Evolutionary conservation across 2,113 vertebrate species (phyloP).

Genomic region (Ptychochromis oligacanthus): DNA sequence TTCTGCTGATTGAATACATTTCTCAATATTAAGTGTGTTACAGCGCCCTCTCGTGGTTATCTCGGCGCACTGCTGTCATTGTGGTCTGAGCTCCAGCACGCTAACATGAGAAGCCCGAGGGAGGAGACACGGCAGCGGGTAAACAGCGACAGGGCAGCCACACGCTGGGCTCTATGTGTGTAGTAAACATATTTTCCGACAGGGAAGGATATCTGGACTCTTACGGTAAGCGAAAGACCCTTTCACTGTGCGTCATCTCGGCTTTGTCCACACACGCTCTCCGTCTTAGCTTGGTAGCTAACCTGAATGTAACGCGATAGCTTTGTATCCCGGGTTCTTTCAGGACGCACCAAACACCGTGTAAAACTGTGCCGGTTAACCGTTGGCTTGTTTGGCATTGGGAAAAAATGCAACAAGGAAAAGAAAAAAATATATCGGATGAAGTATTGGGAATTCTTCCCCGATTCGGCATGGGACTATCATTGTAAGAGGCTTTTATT

Average conservation of each 20-base stretch:
- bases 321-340: neutral
- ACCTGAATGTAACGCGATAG: neutral
- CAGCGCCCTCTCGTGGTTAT: conserved; percentile 22
- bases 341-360: neutral
- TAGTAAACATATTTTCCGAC: neutral
- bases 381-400: neutral
- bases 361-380: neutral
- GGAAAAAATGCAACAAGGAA: accelerated
- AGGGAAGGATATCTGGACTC: neutral
- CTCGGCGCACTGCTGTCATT: neutral
- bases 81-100: neutral
- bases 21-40: neutral
- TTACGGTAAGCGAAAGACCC: conserved; percentile 22
- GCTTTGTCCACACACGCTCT: neutral
- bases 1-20: neutral
- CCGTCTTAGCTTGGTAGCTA: conserved; percentile 36
- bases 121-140: conserved; percentile 17
- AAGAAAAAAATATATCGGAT: accelerated
- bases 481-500: neutral
- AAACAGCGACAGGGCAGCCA: conserved; percentile 6
- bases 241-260: neutral
- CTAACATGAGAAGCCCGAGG: conserved; percentile 36
- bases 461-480: neutral
- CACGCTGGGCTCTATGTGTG: neutral
- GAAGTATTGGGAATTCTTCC: accelerated